Base-by-base conservation (phyloP, 2,113 vertebrate species). In the Myrmophylax atrothorax region DNA sequence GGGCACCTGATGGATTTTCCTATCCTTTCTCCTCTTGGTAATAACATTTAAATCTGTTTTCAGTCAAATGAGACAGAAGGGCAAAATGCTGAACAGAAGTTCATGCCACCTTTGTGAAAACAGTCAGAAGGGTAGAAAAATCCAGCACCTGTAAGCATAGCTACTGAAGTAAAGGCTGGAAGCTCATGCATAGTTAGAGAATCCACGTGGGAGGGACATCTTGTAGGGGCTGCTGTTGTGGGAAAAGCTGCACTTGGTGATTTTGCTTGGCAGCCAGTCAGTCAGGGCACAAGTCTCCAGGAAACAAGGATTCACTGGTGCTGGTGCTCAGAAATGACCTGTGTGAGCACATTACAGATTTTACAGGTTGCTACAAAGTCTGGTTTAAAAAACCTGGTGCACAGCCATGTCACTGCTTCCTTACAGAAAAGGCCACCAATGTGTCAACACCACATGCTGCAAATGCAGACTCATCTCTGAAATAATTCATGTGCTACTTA, bases 11-110 rank as follows among this genome's bases (percentile, higher is more conserved):
- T 38, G 67, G 44, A 67, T 83, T 72, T 83, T 46, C 11, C 19
- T 11, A 47, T 72, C 33, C 49, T 83, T 89, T 44, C 12, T 75
- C 55, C n/a, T 79, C 38, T 75, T 67, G 35, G 38, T 91, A 83
- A 59, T 80, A 90, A 80, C 10, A 17, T 80, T 94, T 86, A 60
- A 74, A 93, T 92, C 49, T 72, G 22, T 68, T 93, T 91, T 84
- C 53, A 89, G 55, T 69, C 76, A 75, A 44, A 70, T 35, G 52
- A 62, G 79, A 79, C 17, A 80, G n/a, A 84, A 93, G 31, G 18
- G 63, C 44, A 86, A 89, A 83, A 89, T 35, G 50, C 40, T 91
- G 76, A 89, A 37, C 17, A 93, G 35, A 33, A 82, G 42, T 53
- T 88, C 75, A 58, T 35, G 72, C 26, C 20, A 28, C 44, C 10